Evolutionary conservation across 2,888 invertebrate species (phyloP), one percentile per base, ranked within the genome.

Genomic region (Oscheius sp.): DNA sequence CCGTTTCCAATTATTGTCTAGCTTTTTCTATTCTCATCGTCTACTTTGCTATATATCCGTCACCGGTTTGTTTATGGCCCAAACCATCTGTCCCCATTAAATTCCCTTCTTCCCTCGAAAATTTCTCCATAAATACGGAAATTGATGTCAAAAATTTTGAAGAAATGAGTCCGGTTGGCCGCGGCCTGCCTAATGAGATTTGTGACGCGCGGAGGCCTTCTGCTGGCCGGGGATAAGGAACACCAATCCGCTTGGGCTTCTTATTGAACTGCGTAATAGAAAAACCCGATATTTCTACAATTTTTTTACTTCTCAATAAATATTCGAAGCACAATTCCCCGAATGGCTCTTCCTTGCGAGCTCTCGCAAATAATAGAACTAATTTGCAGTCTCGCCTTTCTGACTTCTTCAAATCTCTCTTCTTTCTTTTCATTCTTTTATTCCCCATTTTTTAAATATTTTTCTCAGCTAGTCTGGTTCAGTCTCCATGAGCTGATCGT

Each of bases 181-280:
- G 43, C 52, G 27, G 66, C 66, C 66, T 18, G 66, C 66, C 66
- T 66, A 66, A 66, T 66, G 66, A 66, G 66, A 66, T 66, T 66
- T 66, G 66, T 66, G 66, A 66, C 66, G 66, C 66, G 25, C 27
- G 16, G 66, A 43, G 61, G 45, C 43, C 45, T 41, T 43, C 23
- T 55, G 21, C 55, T 23, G 55, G 21, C 55, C n/a, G 21, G 41
- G 45, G 49, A 49, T 49, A 49, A 49, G 49, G n/a, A 49, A 49
- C n/a, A 9, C 53, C 25, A 25, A 53, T 25, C 23, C 53, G 5
- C 16, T 45, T 45, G 45, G 21, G 5, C 13, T 13, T 49, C 13
- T 13, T 49, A n/a, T n/a, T n/a, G n/a, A n/a, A n/a, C n/a, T n/a
- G n/a, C n/a, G n/a, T n/a, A n/a, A n/a, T n/a, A n/a, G n/a, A 53